Evolutionary conservation across 2,888 invertebrate species (phyloP).

Genomic region (Frankliniella intonsa): DNA sequence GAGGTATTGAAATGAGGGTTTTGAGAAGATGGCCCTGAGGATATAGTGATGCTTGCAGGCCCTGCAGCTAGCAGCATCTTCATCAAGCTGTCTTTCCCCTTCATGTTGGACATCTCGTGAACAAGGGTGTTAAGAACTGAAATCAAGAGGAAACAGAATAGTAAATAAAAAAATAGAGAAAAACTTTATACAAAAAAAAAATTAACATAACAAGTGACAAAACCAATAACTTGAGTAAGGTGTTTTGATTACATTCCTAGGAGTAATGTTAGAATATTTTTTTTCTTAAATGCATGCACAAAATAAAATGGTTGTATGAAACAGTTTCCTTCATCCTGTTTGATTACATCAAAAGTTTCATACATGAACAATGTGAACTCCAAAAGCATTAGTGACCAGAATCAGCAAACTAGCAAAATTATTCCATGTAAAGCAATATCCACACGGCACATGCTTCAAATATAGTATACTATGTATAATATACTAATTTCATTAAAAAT

Average conservation of each 20-base stretch:
- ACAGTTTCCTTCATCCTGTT: no score
- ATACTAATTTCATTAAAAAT: not conserved
- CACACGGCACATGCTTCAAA: no score
- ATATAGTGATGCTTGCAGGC: not conserved
- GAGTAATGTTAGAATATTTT: not conserved
- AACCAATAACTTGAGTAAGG: not conserved
- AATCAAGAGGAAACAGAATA: not conserved
- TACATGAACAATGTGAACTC: no score
- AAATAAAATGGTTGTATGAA: not conserved
- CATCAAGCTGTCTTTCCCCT: slow-evolving; percentile 6
- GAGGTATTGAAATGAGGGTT: not conserved
- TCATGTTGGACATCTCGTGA: slow-evolving; percentile 5
- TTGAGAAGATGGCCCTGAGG: not conserved
- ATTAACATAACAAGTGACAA: not conserved
- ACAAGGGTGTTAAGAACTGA: not conserved
- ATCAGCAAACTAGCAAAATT: no score
- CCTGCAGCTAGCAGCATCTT: slow-evolving; percentile 11
- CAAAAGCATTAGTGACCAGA: no score
- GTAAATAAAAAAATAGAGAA: not conserved
- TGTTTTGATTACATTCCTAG: not conserved
- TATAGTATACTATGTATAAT: no score
- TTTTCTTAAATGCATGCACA: not conserved
- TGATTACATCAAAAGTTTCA: no score
- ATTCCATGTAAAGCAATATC: no score
- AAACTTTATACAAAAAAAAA: not conserved